A percentile compares a stretch with the other conserved stretches of the same genome.
These are phyloP conservation scores for Euura lappo DNA, from an alignment of 1,140 invertebrate species.

Conservation along the genomic window DNA sequence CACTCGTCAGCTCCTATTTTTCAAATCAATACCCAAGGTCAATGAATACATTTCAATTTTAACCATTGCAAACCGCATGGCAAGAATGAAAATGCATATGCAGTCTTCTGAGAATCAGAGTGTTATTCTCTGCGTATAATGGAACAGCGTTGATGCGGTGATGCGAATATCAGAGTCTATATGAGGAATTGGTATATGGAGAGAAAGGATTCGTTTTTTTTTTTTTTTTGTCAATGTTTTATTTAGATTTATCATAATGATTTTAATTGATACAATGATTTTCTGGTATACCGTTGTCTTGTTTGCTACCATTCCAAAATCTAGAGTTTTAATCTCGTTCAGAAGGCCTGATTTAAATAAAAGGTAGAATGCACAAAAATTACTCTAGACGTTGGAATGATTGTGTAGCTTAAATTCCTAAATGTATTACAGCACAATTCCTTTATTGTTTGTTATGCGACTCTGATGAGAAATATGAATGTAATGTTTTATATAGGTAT, in stretches of 20 bases:
- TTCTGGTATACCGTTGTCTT: conserved; percentile 52
- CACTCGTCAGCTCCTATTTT: no score
- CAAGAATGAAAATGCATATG: no score
- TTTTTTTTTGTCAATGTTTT: conserved; percentile 34
- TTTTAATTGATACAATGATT: conserved; percentile 59
- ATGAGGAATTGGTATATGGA: not conserved
- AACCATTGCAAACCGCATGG: no score
- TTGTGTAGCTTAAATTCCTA: conserved; percentile 1
- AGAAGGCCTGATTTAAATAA: not conserved
- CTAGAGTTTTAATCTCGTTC: not conserved
- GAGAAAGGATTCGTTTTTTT: not conserved
- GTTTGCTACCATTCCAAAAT: conserved; percentile 4
- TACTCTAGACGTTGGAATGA: not conserved
- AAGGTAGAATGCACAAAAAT: not conserved
- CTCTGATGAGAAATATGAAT: conserved; percentile 26
- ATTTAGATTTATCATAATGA: conserved; percentile 60
- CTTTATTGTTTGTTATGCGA: conserved; percentile 4
- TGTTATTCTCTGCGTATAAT: no score
- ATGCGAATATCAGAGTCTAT: no score
- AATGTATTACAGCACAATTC: not conserved
- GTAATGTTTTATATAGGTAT: conserved; percentile 35
- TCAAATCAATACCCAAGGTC: no score
- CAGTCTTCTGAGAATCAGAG: no score
- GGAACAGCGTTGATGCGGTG: no score
- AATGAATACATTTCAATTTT: no score